These are phyloP conservation scores for Penaeus indicus DNA, from an alignment of 1,140 invertebrate species.

Conservation along the genomic window DNA sequence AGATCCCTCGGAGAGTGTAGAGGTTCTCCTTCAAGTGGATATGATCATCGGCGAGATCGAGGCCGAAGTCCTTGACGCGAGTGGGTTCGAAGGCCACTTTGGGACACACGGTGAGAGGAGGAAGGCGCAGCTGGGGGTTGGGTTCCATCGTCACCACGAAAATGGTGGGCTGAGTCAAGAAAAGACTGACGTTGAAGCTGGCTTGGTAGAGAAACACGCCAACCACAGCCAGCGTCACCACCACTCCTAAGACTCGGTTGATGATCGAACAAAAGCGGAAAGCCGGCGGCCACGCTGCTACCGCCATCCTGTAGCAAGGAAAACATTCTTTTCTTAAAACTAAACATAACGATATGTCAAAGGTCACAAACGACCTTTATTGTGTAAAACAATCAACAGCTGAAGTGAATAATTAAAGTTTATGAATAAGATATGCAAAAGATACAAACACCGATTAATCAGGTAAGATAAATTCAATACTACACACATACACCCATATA, in stretches of 20 bases:
- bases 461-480: too few relatives aligned
- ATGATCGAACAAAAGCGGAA: too few relatives aligned
- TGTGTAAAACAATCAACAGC: too few relatives aligned
- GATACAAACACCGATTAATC: too few relatives aligned
- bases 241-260: background rate
- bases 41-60: background rate
- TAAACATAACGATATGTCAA: too few relatives aligned
- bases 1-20: background rate
- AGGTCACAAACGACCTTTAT: too few relatives aligned
- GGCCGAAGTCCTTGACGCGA: background rate
- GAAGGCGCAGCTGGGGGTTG: background rate
- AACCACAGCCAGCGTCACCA: background rate
- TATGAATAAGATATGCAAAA: too few relatives aligned
- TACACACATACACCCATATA: too few relatives aligned
- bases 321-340: too few relatives aligned
- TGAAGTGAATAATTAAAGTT: too few relatives aligned
- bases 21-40: background rate
- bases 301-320: too few relatives aligned
- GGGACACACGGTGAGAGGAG: background rate
- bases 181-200: constrained; percentile 3
- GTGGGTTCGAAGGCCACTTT: constrained; percentile 18
- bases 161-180: background rate
- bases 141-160: background rate
- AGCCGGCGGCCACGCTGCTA: too few relatives aligned
- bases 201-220: constrained; percentile 1